A percentile compares a stretch with the other conserved stretches of the same genome.
Evolutionary conservation across 2,113 vertebrate genomes (phyloP).

Genomic region (Entomyzon cyanotis): DNA sequence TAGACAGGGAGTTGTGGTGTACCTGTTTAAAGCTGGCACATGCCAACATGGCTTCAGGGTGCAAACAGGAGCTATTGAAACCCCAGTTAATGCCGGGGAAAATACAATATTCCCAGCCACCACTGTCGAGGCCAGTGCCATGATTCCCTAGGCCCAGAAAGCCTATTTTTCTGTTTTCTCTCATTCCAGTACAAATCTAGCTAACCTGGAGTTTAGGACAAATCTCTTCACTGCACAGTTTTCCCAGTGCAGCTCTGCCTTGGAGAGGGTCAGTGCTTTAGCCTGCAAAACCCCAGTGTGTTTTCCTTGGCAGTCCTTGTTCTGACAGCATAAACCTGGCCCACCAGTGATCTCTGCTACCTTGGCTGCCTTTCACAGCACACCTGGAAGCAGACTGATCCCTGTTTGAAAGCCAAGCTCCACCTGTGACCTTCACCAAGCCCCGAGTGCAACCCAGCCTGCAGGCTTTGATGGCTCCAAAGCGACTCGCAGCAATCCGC

Average conservation of each 20-base stretch:
- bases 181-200: neutral
- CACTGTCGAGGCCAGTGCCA: accelerated
- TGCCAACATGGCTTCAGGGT: accelerated
- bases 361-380: neutral
- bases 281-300: neutral
- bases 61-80: accelerated
- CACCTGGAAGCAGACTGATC: neutral
- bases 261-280: neutral
- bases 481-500: accelerated
- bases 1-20: neutral
- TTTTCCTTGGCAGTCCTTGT: neutral
- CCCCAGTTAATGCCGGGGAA: neutral
- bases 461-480: accelerated
- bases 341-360: neutral
- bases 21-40: neutral
- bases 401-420: neutral
- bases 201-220: neutral
- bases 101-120: neutral
- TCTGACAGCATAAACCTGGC: neutral
- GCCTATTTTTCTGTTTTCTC: neutral
- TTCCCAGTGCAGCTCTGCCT: neutral
- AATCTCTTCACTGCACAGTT: neutral
- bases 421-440: neutral
- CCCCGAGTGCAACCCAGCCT: accelerated
- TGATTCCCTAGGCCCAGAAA: neutral